These are phyloP conservation scores for Pangasianodon hypophthalmus DNA, from an alignment of 2,113 vertebrate genomes.

Conservation along the genomic window DNA sequence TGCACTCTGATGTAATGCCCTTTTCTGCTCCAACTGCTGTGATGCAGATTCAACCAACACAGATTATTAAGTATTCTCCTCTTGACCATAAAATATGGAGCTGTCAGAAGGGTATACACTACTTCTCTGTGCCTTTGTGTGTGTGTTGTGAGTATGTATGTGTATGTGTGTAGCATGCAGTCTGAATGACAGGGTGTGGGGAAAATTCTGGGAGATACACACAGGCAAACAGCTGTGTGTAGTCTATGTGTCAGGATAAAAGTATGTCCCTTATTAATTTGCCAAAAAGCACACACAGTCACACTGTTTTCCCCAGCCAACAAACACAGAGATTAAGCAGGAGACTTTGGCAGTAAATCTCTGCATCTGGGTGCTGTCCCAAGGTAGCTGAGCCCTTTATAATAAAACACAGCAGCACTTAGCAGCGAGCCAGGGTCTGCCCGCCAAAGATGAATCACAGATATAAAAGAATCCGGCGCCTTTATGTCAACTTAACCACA, in stretches of 20 bases:
- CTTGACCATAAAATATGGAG: constrained; percentile 4
- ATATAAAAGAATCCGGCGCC: constrained; percentile 43
- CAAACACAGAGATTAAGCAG: constrained; percentile 41
- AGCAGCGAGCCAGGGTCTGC: constrained; percentile 52
- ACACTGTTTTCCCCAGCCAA: constrained; percentile 15
- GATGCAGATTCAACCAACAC: neutral
- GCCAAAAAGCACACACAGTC: constrained; percentile 23
- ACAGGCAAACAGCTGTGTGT: constrained; percentile 18
- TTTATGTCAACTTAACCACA: constrained; percentile 35
- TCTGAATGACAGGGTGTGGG: constrained; percentile 35
- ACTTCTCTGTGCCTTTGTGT: neutral
- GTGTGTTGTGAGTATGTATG: neutral
- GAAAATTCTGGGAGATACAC: neutral
- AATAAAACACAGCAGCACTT: constrained; percentile 46
- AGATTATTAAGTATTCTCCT: neutral
- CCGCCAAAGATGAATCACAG: constrained; percentile 60
- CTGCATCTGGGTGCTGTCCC: constrained; percentile 9
- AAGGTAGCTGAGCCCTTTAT: constrained; percentile 39
- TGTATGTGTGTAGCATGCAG: neutral
- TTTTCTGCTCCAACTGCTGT: constrained; percentile 61
- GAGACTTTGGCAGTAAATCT: constrained; percentile 32
- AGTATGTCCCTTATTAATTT: constrained; percentile 15
- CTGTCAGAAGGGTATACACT: neutral
- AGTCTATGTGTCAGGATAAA: constrained; percentile 24
- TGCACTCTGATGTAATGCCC: constrained; percentile 61